Conservation (phyloP, 2,888 invertebrate genomes). For the Microctonus hyperodae region DNA sequence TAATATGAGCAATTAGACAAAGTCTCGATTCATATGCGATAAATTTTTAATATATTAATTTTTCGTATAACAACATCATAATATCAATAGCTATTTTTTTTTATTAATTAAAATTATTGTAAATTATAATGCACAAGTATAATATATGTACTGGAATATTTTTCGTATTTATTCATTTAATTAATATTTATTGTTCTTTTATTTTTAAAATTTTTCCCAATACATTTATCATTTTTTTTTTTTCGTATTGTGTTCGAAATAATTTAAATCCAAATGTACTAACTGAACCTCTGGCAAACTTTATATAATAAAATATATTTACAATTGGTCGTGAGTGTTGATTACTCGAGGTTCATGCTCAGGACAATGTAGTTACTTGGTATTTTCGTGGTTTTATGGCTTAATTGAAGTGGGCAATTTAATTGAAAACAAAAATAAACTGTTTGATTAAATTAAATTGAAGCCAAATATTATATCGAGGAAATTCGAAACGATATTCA, state of each 20-base stretch:
- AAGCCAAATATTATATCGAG: neutral
- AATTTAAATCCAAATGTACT: neutral
- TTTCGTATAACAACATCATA: neutral
- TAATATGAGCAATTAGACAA: slow-evolving; percentile 1
- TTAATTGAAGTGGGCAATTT: slow-evolving; percentile 9
- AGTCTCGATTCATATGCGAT: neutral
- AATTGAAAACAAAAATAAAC: slow-evolving; percentile 6
- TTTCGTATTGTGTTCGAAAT: neutral
- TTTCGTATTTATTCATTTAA: too few species aligned
- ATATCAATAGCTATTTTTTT: neutral
- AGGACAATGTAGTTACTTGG: neutral
- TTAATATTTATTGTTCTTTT: neutral
- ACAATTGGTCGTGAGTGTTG: neutral
- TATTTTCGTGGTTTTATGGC: neutral
- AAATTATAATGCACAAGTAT: neutral
- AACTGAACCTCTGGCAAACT: neutral
- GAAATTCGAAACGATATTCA: neutral
- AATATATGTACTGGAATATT: too few species aligned
- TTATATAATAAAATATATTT: neutral
- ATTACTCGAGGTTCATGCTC: neutral
- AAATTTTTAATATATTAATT: neutral
- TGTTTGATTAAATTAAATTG: neutral
- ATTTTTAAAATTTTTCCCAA: neutral
- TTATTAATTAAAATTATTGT: neutral
- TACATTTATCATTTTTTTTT: neutral